Percentiles rank a stretch among this genome's conserved stretches.
phyloP scores from a whole-genome alignment of 2,797 vertebrate genomes.

The Siniperca obscura region DNA sequence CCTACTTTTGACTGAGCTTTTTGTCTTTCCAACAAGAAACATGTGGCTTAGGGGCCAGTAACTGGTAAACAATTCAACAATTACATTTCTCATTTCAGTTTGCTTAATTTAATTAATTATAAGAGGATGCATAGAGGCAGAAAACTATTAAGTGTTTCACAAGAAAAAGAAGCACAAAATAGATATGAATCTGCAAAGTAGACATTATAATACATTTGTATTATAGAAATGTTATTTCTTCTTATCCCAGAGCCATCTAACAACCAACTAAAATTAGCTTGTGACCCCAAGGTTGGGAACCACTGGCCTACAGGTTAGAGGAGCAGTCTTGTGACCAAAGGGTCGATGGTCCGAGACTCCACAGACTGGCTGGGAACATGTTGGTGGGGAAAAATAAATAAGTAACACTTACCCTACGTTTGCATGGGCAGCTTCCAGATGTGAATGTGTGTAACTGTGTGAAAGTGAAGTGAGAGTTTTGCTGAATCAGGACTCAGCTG shows the following conservation, averaged over 20 bases:
- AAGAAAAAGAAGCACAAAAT: neutral
- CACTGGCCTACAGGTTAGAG: conserved; percentile 9
- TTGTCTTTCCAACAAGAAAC: neutral
- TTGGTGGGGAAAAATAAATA: neutral
- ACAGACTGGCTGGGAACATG: conserved; percentile 3
- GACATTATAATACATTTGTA: neutral
- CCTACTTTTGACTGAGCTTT: neutral
- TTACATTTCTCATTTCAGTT: neutral
- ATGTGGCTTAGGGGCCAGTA: neutral
- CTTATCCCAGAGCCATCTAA: neutral
- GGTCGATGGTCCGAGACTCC: neutral
- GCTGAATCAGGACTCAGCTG: conserved; percentile 20
- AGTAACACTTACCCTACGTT: neutral
- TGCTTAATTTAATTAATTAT: neutral
- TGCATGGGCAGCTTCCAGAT: conserved; percentile 6
- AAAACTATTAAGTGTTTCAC: neutral
- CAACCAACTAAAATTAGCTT: neutral
- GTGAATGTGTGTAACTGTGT: neutral
- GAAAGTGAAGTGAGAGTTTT: conserved; percentile 1
- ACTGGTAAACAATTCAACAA: neutral
- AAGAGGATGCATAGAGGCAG: neutral
- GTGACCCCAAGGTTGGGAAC: neutral
- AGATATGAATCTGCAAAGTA: neutral
- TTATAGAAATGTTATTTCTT: neutral
- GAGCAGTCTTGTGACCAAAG: neutral